Conservation (phyloP, 2,888 invertebrate genomes). For the Rhodophaea formosa region DNA sequence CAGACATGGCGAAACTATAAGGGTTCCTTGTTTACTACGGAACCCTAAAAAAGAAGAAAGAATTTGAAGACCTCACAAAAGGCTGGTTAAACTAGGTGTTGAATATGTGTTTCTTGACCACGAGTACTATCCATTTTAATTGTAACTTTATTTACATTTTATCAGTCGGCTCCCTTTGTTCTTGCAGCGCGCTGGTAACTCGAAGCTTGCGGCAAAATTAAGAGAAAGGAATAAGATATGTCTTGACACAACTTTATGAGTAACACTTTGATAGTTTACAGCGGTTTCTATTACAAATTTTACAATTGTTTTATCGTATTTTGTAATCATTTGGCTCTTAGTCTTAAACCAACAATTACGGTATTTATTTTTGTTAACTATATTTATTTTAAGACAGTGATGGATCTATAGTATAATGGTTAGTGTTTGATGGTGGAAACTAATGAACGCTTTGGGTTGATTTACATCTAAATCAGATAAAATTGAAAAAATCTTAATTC, state of each 20-base stretch:
- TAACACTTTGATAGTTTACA: slow-evolving; percentile 1
- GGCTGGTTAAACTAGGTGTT: too few species aligned
- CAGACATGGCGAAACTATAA: too few species aligned
- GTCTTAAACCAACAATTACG: background rate
- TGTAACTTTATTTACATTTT: slow-evolving; percentile 9
- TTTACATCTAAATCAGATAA: too few species aligned
- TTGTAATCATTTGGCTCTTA: background rate
- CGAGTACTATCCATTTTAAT: background rate
- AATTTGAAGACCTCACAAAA: too few species aligned
- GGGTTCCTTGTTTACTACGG: too few species aligned
- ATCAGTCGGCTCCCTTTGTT: slow-evolving; percentile 7
- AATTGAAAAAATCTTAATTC: too few species aligned
- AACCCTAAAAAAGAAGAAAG: too few species aligned
- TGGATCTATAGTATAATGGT: too few species aligned
- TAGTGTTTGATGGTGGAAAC: too few species aligned
- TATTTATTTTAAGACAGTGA: background rate
- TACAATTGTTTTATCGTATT: slow-evolving; percentile 24
- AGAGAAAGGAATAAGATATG: slow-evolving; percentile 9
- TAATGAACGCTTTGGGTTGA: too few species aligned
- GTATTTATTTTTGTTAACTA: background rate
- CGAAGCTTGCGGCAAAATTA: slow-evolving; percentile 9
- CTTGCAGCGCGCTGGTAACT: slow-evolving; percentile 3
- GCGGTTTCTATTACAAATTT: slow-evolving; percentile 12
- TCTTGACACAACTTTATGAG: slow-evolving; percentile 11
- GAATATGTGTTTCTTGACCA: slow-evolving; percentile 28